These are phyloP conservation scores for Prinia subflava DNA, from an alignment of 2,113 vertebrate species.

Conservation along the genomic window DNA sequence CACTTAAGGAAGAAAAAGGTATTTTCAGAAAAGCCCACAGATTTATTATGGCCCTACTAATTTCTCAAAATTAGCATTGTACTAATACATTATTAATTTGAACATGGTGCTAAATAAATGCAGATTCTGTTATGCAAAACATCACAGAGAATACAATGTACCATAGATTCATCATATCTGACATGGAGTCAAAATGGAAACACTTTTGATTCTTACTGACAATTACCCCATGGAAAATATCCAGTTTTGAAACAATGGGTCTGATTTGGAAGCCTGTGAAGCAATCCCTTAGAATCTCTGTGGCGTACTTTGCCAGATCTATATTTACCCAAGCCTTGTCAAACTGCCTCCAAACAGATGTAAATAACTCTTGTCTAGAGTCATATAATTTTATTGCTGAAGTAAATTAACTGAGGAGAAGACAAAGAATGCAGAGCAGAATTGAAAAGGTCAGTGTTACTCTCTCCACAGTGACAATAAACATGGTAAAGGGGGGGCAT, in stretches of 20 bases:
- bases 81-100: not conserved
- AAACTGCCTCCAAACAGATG: not conserved
- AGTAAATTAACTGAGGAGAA: not conserved
- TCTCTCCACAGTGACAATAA: not conserved
- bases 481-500: not conserved
- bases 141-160: not conserved
- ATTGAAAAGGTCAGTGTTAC: not conserved
- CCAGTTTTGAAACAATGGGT: not conserved
- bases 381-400: not conserved
- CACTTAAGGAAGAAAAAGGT: not conserved
- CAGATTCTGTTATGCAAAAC: not conserved
- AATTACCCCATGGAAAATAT: not conserved
- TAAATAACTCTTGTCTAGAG: not conserved
- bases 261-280: not conserved
- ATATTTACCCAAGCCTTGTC: not conserved
- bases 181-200: slow-evolving; percentile 4
- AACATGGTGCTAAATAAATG: not conserved
- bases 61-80: not conserved
- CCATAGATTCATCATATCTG: not conserved
- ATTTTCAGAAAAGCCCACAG: not conserved
- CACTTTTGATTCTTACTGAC: not conserved
- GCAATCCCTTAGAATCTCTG: not conserved
- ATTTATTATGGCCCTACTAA: not conserved
- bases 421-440: not conserved
- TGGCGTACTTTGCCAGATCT: not conserved